Percentiles rank a stretch among this genome's conserved stretches.
Conservation (phyloP, 2,797 vertebrate species). For the Ctenopoma multispine region DNA sequence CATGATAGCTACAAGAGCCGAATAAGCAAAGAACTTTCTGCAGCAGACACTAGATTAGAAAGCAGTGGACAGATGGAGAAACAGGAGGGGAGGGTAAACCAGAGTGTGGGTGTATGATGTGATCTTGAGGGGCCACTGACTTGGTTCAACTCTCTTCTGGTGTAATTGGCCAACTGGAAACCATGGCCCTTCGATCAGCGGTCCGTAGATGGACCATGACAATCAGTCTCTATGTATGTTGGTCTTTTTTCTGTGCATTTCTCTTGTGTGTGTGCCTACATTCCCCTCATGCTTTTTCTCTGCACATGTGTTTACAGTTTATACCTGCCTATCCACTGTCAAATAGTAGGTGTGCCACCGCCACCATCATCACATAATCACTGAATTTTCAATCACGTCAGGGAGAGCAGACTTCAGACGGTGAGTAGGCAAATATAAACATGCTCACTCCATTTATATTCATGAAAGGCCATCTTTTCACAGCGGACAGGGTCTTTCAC, state of each 20-base stretch:
- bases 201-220: too few species aligned
- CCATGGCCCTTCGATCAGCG: constrained; percentile 14
- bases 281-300: constrained; percentile 3
- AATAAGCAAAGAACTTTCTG: too few species aligned
- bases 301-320: constrained; percentile 4
- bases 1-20: too few species aligned
- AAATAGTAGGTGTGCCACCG: constrained; percentile 45
- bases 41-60: neutral
- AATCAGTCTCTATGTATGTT: constrained; percentile 16
- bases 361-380: constrained; percentile 37
- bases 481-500: constrained; percentile 57
- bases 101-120: neutral
- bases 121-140: constrained; percentile 34
- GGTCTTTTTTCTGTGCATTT: neutral
- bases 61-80: neutral
- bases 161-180: constrained; percentile 41
- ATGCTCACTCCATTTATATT: constrained; percentile 67
- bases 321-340: constrained; percentile 16
- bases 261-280: neutral
- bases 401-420: constrained; percentile 37
- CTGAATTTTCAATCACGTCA: constrained; percentile 60
- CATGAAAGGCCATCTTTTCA: constrained; percentile 68
- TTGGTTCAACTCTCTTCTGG: constrained; percentile 19
- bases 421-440: constrained; percentile 54
- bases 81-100: neutral